These are phyloP conservation scores for Asteroscopus sphinx DNA, from an alignment of 2,888 invertebrate genomes.

Conservation along the genomic window DNA sequence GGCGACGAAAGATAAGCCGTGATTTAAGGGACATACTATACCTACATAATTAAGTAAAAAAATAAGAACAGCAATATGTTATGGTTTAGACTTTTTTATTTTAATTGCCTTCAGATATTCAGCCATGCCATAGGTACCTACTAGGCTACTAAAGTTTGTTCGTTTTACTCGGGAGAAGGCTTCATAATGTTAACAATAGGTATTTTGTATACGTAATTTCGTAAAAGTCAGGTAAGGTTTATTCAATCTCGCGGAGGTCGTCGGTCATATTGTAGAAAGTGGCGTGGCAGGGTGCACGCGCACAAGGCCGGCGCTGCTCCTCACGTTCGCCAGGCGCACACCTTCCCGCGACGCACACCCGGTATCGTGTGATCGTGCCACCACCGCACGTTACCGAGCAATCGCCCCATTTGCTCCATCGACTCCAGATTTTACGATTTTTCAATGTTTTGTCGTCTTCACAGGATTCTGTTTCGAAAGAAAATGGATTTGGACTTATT, in stretches of 20 bases:
- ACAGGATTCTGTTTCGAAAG: conserved; percentile 46
- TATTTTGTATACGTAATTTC: not conserved
- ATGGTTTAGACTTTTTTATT: too few species aligned
- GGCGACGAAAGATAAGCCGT: too few species aligned
- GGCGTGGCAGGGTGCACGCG: conserved; percentile 66
- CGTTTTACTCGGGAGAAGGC: too few species aligned
- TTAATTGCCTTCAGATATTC: too few species aligned
- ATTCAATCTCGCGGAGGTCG: conserved; percentile 57
- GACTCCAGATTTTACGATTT: conserved; percentile 80
- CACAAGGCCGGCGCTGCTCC: conserved; percentile 76
- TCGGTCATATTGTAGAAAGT: conserved; percentile 33
- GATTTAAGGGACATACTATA: too few species aligned
- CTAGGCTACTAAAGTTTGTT: too few species aligned
- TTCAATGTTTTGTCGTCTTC: conserved; percentile 66
- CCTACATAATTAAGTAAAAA: too few species aligned
- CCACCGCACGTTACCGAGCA: conserved; percentile 81
- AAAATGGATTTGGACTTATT: conserved; percentile 3
- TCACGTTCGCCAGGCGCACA: conserved; percentile 82
- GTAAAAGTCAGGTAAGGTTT: conserved; percentile 1
- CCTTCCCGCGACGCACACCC: conserved; percentile 76
- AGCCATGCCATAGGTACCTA: too few species aligned
- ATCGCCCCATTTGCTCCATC: conserved; percentile 82
- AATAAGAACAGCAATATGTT: too few species aligned
- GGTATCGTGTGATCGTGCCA: conserved; percentile 69
- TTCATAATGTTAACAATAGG: too few species aligned